Base-by-base conservation (phyloP, 1,140 invertebrate species). In the Sipha flava region DNA sequence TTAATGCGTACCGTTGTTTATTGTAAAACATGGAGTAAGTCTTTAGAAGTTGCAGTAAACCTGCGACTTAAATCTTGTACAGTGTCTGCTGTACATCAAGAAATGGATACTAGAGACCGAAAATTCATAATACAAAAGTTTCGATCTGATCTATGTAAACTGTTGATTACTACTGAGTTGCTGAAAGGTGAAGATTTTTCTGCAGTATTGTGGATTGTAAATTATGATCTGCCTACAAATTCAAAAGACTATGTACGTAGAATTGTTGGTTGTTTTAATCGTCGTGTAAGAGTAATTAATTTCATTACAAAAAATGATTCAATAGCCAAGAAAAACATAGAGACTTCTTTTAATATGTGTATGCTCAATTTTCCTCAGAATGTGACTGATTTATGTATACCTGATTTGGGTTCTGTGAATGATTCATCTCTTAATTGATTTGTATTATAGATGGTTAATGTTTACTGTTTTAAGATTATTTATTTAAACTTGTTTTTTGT, bases 201-300 rank as follows among this genome's bases (percentile, higher is more conserved):
- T 5, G 21, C 57, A 9, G 34, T 77, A 57, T 16, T 3, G 21
- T 77, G 52, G 73, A n/a, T 77, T 12, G 43, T 77, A 40, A 77
- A 77, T 77, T 77, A 77, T 29, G 73, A 77, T 59, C 2, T 77
- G 10, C 73, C 73, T 26, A 77, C 26, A 37, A 77, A 16, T 43
- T 2, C 52, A 6, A 77, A 77, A 59, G 34, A 77, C 0, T 77
- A 77, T 59, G 23, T 77, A 5, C 52, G 52, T 23, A 77, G 16
- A 21, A 43, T 77, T 40, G 7, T 77, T 1, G 14, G 73, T 18
- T 54, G 14, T 75, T 80, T 80, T 80, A 6, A 16, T 16, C 26
- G 23, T 9, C 40, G 5, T n/a, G 26, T 77, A 18, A 77, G 59
- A 4, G 73, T 77, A 1, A 59, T 59, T 23, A 77, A 59, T 54